Percentiles rank a stretch among this genome's conserved stretches.
Evolutionary conservation across 2,113 vertebrate genomes (phyloP).

Genomic region (Lates calcarifer): DNA sequence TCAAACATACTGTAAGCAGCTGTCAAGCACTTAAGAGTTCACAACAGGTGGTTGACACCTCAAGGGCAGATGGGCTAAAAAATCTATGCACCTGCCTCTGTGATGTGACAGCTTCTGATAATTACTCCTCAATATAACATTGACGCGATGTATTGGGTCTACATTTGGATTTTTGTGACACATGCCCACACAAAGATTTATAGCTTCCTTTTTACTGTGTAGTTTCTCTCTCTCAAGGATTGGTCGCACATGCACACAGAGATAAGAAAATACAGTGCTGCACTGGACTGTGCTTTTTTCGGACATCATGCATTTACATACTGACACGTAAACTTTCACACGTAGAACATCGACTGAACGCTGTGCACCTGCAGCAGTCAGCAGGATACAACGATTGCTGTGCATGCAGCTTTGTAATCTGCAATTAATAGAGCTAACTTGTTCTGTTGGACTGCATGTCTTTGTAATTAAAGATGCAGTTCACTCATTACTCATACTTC

Average conservation of each 20-base stretch:
- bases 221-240: not conserved
- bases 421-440: not conserved
- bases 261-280: not conserved
- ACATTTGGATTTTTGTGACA: not conserved
- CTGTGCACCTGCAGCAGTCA: slow-evolving; percentile 8
- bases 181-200: not conserved
- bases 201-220: not conserved
- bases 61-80: not conserved
- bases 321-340: not conserved
- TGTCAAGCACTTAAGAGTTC: slow-evolving; percentile 14
- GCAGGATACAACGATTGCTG: not conserved
- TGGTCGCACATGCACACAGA: not conserved
- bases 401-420: not conserved
- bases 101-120: not conserved
- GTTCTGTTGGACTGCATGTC: not conserved
- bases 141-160: not conserved
- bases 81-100: not conserved
- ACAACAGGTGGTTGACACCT: slow-evolving; percentile 21
- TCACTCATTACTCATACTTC: no score
- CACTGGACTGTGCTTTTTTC: not conserved
- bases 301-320: not conserved
- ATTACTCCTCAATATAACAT: not conserved
- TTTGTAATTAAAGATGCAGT: not conserved
- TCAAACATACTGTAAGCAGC: slow-evolving; percentile 3
- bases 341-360: not conserved